Percentiles rank a stretch among this genome's conserved stretches.
Conservation (phyloP, 2,888 invertebrate genomes). For the Spicauda simplicius region DNA sequence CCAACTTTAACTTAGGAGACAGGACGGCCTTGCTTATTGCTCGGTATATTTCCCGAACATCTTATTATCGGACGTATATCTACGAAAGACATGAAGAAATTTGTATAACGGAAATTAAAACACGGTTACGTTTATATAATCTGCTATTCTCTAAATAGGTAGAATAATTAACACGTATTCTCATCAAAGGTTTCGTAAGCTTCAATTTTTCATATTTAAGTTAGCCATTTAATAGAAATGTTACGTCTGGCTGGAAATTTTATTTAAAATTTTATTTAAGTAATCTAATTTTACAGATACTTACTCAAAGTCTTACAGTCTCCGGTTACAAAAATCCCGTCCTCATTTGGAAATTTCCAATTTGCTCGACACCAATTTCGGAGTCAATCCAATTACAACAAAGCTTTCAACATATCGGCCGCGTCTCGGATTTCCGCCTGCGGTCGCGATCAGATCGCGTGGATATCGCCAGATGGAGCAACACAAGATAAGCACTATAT, state of each 20-base stretch:
- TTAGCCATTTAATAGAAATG: no score
- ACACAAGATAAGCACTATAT: background rate
- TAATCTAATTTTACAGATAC: background rate
- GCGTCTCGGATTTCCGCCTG: background rate
- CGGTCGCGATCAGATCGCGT: background rate
- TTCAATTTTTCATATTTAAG: no score
- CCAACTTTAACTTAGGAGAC: background rate
- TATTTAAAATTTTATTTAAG: background rate
- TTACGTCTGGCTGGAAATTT: no score
- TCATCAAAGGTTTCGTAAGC: no score
- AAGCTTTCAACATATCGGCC: conserved; percentile 17
- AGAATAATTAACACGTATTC: no score
- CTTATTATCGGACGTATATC: background rate
- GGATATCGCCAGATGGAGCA: background rate
- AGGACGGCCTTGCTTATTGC: background rate
- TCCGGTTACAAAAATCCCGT: background rate
- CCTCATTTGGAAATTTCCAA: conserved; percentile 5
- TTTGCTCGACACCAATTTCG: conserved; percentile 7
- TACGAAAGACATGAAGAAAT: background rate
- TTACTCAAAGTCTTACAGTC: conserved; percentile 17
- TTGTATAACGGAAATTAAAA: no score
- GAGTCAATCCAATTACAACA: conserved; percentile 16
- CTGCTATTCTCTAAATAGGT: no score
- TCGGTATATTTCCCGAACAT: background rate
- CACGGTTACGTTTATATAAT: no score